Evolutionary conservation across 1,140 invertebrate genomes (phyloP), one percentile per base, ranked within the genome.

Genomic region (Drosophila willistoni): DNA sequence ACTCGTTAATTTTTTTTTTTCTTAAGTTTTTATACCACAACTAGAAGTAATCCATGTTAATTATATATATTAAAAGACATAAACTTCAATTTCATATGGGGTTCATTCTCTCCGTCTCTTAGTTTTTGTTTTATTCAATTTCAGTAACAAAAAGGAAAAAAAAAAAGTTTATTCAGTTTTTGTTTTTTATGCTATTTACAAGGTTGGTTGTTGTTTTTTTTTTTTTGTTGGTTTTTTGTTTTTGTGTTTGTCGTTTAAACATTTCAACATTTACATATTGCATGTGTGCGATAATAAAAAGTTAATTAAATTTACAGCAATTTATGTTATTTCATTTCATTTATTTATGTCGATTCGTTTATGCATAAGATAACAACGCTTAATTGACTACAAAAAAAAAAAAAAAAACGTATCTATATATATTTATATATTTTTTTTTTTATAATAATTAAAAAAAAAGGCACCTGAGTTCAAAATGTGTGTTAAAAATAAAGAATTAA

Each of bases 351-450:
- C 59, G 39, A 47, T 57, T 51, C 63, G 70, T 89, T 87, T 89
- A 87, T 84, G 80, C 77, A 83, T 87, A 87, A 89, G 84, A 89
- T 87, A 87, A 87, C 86, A 90, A 90, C 72, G 63, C 83, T 90
- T 90, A 90, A 87, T 68, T 87, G 87, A 90, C 87, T 90, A 90
- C 59, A 65, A 81, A 90, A 77, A 42, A 63, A 67, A 71, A 81
- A 90, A 86, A 86, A 86, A 90, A 79, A 68, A 81, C 68, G 56
- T 73, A 74, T 73, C 61, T 64, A 68, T 63, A 77, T 64, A 59
- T 71, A 75, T 72, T 68, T 39, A 39, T 39, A 13, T 13, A 39
- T 39, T 13, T 39, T 39, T 39, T 39, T 39, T 55, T 64, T 68
- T 67, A 71, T 79, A 68, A 57, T 79, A 86, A 54, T 86, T 42